Evolutionary conservation across 2,113 vertebrate genomes (phyloP).

Genomic region (Aramus guarauna): DNA sequence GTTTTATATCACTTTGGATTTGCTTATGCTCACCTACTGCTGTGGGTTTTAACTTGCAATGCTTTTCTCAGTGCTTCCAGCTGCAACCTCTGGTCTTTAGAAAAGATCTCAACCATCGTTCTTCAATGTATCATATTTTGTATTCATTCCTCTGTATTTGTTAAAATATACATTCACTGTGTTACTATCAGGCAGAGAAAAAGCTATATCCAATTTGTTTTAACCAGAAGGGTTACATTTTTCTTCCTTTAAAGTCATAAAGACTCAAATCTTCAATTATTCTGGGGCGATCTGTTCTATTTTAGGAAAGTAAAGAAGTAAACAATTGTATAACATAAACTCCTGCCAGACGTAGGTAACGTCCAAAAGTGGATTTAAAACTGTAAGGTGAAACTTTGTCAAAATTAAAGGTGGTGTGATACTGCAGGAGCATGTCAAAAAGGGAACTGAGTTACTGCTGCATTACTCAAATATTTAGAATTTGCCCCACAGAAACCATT

Average conservation of each 20-base stretch:
- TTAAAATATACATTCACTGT: background rate
- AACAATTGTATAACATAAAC: background rate
- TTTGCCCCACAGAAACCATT: background rate
- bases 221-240: background rate
- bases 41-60: background rate
- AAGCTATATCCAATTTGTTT: background rate
- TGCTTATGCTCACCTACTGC: background rate
- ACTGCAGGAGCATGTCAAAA: background rate
- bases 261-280: background rate
- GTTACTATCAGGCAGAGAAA: background rate
- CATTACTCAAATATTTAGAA: background rate
- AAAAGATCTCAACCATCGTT: background rate
- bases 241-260: slow-evolving; percentile 13
- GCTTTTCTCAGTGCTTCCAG: background rate
- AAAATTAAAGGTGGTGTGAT: background rate
- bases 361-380: background rate
- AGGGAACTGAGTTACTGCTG: background rate
- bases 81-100: background rate
- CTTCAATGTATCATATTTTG: background rate
- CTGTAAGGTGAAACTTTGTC: background rate
- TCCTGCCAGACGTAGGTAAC: background rate
- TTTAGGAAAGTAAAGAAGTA: slow-evolving; percentile 3
- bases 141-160: background rate
- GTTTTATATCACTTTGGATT: background rate
- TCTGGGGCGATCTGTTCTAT: background rate